phyloP scores from a whole-genome alignment of 2,888 invertebrate genomes.

The Craniophora ligustri region DNA sequence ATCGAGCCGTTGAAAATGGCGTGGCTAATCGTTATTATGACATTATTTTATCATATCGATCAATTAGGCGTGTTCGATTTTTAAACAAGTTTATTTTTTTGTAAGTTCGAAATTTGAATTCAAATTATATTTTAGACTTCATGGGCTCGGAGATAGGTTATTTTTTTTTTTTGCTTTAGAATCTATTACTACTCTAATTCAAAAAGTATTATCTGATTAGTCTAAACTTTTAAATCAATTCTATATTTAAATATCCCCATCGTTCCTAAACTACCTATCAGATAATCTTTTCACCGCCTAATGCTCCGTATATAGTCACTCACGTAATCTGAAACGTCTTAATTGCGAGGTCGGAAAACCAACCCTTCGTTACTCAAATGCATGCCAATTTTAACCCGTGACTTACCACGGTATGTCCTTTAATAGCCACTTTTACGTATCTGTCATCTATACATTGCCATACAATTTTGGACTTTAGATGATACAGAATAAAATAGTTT shows the following conservation, averaged over 20 bases:
- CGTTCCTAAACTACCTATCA: slow-evolving; percentile 21
- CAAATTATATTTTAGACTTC: no score
- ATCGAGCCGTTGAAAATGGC: slow-evolving; percentile 46
- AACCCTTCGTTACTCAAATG: slow-evolving; percentile 74
- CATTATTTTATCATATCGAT: slow-evolving; percentile 52
- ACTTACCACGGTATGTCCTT: slow-evolving; percentile 76
- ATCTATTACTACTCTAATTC: no score
- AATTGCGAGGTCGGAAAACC: slow-evolving; percentile 72
- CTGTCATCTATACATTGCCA: slow-evolving; percentile 69
- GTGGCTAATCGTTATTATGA: slow-evolving; percentile 51
- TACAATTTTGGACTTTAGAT: slow-evolving; percentile 53
- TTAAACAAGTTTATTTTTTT: slow-evolving; percentile 19
- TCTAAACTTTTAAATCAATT: neutral
- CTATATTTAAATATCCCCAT: neutral
- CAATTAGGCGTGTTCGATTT: slow-evolving; percentile 23
- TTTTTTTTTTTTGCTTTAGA: no score
- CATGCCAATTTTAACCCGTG: slow-evolving; percentile 84
- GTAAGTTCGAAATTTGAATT: neutral
- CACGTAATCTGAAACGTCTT: slow-evolving; percentile 67
- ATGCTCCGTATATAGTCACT: slow-evolving; percentile 46
- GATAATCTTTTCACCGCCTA: slow-evolving; percentile 35
- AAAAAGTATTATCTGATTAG: no score
- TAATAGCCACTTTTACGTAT: slow-evolving; percentile 83
- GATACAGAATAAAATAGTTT: neutral
- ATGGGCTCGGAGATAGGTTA: no score